Conservation (phyloP, 2,797 vertebrate genomes). For the Gallinago solitaria region DNA sequence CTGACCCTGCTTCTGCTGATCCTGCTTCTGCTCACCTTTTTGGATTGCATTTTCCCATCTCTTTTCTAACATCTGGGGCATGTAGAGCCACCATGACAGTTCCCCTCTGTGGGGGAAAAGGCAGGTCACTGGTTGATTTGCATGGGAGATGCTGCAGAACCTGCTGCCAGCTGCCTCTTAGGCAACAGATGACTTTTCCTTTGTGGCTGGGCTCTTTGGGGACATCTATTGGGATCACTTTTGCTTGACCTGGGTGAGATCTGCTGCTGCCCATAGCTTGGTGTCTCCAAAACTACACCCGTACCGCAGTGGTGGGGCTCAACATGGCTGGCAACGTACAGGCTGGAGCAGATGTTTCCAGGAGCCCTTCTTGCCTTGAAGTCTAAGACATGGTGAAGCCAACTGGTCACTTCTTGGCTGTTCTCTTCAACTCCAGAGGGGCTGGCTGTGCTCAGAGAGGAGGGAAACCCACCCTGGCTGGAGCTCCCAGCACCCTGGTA, state of each 20-base stretch:
- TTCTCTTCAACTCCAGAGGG: neutral
- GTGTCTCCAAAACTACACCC: neutral
- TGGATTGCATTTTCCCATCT: neutral
- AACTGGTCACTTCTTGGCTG: neutral
- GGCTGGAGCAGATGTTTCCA: neutral
- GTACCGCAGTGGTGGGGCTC: neutral
- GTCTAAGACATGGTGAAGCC: neutral
- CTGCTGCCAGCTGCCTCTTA: neutral
- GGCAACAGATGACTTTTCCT: neutral
- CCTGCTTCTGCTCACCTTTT: neutral
- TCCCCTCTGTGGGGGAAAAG: neutral
- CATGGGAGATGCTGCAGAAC: neutral
- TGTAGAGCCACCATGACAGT: rapidly evolving
- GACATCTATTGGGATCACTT: neutral
- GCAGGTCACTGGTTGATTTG: neutral
- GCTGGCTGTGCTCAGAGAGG: neutral
- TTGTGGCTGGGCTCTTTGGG: neutral
- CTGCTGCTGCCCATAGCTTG: neutral
- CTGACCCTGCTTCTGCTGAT: neutral
- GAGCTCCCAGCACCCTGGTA: neutral
- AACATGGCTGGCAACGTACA: rapidly evolving
- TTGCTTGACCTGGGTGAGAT: neutral
- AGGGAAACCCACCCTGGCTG: neutral
- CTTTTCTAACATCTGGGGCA: neutral
- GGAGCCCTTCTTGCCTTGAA: neutral